These are phyloP conservation scores for Cosmopolites sordidus DNA, from an alignment of 2,888 invertebrate genomes.

Conservation along the genomic window DNA sequence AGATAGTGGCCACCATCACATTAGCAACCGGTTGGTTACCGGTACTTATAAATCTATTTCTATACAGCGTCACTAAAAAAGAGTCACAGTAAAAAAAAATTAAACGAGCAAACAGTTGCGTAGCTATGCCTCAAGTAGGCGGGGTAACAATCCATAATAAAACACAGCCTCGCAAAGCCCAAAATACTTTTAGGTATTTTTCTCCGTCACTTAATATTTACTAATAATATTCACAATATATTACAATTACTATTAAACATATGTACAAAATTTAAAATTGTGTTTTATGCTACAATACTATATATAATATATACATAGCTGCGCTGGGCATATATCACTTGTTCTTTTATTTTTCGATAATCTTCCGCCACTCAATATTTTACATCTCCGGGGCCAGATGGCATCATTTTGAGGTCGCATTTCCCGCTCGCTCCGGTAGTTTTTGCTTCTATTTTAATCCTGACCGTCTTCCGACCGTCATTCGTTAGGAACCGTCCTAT, in stretches of 20 bases:
- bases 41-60: slow-evolving; percentile 39
- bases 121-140: slow-evolving; percentile 41
- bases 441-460: slow-evolving; percentile 6
- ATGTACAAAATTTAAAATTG: slow-evolving; percentile 43
- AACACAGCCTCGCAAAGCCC: slow-evolving; percentile 59
- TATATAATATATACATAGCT: slow-evolving; percentile 31
- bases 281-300: slow-evolving; percentile 32
- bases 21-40: slow-evolving; percentile 47
- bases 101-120: slow-evolving; percentile 43
- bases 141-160: slow-evolving; percentile 50
- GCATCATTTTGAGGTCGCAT: slow-evolving; percentile 17
- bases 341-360: no score
- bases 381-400: slow-evolving; percentile 8
- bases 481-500: slow-evolving; percentile 3
- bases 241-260: slow-evolving; percentile 45
- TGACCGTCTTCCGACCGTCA: slow-evolving; percentile 17
- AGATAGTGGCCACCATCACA: slow-evolving; percentile 43
- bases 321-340: slow-evolving; percentile 23
- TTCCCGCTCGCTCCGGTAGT: slow-evolving; percentile 8
- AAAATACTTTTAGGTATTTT: slow-evolving; percentile 53
- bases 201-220: slow-evolving; percentile 35
- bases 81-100: slow-evolving; percentile 28
- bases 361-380: no score
- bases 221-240: slow-evolving; percentile 36
- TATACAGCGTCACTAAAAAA: slow-evolving; percentile 44